phyloP scores from a whole-genome alignment of 2,888 invertebrate genomes.

The Coelopa pilipes region DNA sequence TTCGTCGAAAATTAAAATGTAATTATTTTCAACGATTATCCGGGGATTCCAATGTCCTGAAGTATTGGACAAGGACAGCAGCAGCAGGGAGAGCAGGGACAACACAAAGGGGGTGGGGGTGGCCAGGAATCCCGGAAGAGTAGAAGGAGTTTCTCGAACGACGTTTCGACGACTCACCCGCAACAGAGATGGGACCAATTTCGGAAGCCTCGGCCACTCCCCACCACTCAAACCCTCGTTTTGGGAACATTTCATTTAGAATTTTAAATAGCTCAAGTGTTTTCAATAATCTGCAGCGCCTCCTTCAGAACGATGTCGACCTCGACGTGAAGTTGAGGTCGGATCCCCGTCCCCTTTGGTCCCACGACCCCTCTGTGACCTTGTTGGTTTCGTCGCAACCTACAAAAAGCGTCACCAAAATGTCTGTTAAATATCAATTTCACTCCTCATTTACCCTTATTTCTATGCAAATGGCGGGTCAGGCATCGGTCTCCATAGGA shows the following conservation, averaged over 20 bases:
- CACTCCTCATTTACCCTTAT: constrained; percentile 33
- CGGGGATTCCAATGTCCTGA: background rate
- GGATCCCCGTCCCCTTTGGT: background rate
- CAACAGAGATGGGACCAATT: no score
- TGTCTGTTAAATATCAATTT: constrained; percentile 31
- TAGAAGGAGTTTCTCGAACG: no score
- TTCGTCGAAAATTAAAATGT: constrained; percentile 6
- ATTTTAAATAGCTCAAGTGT: constrained; percentile 12
- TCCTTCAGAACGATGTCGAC: background rate
- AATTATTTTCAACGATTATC: constrained; percentile 2
- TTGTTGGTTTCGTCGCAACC: background rate
- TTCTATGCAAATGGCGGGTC: constrained; percentile 25
- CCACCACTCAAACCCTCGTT: no score
- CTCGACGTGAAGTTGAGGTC: background rate
- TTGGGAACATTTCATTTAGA: no score
- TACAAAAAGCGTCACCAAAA: constrained; percentile 1
- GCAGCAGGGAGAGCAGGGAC: no score
- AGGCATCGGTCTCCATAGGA: no score
- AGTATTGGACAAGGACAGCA: background rate
- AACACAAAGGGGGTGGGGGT: no score
- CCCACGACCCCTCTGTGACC: background rate
- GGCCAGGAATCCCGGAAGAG: no score
- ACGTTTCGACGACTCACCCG: no score
- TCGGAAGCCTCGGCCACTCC: no score
- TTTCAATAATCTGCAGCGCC: constrained; percentile 3